A percentile compares a stretch with the other conserved stretches of the same genome.
Conservation (phyloP, 2,888 invertebrate species). For the Aelia acuminata region DNA sequence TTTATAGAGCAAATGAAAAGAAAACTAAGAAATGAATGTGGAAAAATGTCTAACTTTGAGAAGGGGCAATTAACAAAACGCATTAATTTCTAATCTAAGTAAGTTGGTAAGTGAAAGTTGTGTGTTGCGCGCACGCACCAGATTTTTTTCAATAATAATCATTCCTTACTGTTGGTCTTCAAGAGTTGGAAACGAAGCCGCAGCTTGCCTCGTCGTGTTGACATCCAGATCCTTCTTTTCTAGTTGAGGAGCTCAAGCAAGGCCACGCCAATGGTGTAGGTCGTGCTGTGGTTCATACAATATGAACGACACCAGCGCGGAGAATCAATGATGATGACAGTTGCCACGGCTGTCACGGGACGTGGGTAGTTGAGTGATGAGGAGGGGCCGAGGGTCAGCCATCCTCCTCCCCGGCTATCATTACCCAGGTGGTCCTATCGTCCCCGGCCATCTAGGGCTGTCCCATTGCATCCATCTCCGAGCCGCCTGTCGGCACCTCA, state of each 20-base stretch:
- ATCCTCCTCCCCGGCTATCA: not conserved
- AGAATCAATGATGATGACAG: conserved; percentile 35
- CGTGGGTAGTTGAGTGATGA: conserved; percentile 43
- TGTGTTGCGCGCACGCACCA: too few species aligned
- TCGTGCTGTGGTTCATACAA: not conserved
- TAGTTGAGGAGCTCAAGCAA: not conserved
- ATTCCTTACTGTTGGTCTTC: too few species aligned
- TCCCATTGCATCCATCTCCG: too few species aligned
- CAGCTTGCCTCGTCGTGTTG: not conserved
- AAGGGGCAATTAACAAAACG: too few species aligned
- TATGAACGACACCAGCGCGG: not conserved
- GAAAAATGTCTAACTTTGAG: too few species aligned
- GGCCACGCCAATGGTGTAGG: not conserved
- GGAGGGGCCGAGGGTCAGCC: not conserved
- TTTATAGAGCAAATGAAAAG: too few species aligned
- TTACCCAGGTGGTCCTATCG: conserved; percentile 16
- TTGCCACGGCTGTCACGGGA: conserved; percentile 25
- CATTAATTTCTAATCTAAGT: too few species aligned
- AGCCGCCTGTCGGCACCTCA: not conserved
- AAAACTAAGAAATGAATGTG: too few species aligned
- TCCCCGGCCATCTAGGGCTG: not conserved
- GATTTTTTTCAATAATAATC: too few species aligned
- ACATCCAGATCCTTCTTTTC: not conserved
- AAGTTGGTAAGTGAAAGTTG: too few species aligned
- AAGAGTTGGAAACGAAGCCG: too few species aligned